Conservation (phyloP, 2,888 invertebrate genomes). For the Zaprionus obscuricornis region DNA sequence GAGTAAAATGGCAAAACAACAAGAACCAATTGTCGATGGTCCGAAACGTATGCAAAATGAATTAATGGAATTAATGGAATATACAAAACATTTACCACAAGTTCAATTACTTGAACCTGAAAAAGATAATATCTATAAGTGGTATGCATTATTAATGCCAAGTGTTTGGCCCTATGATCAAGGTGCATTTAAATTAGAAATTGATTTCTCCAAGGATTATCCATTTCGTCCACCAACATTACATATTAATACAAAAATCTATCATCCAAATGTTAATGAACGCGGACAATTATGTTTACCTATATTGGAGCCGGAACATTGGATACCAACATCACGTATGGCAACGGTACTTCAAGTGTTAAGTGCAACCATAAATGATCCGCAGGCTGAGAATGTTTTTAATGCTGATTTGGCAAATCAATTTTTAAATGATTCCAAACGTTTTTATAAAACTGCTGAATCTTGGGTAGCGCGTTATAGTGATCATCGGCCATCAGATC, state of each 20-base stretch:
- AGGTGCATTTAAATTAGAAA: constrained; percentile 98
- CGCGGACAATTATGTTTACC: constrained; percentile 99
- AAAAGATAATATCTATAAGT: constrained; percentile 96
- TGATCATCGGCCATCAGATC: constrained; percentile 95
- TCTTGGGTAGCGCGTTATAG: constrained; percentile 98
- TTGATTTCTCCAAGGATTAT: constrained; percentile 99
- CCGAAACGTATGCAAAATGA: constrained; percentile 86
- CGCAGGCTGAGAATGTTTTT: constrained; percentile 98
- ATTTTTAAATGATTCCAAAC: constrained; percentile 96
- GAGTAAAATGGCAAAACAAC: constrained; percentile 35
- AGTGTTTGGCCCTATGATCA: constrained; percentile 98
- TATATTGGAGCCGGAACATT: constrained; percentile 98
- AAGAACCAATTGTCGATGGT: constrained; percentile 65
- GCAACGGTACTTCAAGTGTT: constrained; percentile 99
- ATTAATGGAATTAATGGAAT: constrained; percentile 92
- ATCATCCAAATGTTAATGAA: constrained; percentile 99
- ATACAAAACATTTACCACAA: constrained; percentile 89
- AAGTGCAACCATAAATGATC: constrained; percentile 97
- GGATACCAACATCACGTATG: constrained; percentile 99
- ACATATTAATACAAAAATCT: constrained; percentile 99
- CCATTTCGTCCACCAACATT: constrained; percentile 99
- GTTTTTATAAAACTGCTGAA: constrained; percentile 98
- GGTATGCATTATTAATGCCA: constrained; percentile 98
- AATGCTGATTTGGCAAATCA: constrained; percentile 98
- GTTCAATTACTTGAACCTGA: constrained; percentile 97